Conservation (phyloP, 2,113 vertebrate species). For the Gallinago jamesoni region DNA sequence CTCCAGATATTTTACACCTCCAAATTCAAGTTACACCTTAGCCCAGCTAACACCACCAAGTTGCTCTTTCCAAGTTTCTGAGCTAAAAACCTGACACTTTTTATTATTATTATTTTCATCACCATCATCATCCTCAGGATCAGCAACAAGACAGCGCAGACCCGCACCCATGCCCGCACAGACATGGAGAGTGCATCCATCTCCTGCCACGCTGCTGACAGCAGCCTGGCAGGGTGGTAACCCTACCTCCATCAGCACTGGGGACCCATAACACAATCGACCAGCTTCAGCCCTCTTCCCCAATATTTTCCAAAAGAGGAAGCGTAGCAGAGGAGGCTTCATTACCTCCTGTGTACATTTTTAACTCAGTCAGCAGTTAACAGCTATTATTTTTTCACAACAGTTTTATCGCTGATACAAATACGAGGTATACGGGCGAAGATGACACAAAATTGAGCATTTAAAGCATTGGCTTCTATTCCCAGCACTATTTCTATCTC, state of each 20-base stretch:
- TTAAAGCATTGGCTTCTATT: not conserved
- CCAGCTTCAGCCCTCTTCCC: not conserved
- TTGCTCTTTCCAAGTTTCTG: not conserved
- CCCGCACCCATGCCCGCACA: accelerated
- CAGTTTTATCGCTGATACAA: not conserved
- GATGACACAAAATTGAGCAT: not conserved
- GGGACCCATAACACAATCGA: not conserved
- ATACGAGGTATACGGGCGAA: not conserved
- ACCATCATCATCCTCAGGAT: not conserved
- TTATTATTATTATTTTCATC: no score
- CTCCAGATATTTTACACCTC: not conserved
- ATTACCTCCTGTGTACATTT: not conserved
- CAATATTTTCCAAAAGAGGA: not conserved
- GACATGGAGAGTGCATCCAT: accelerated
- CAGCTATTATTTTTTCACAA: not conserved
- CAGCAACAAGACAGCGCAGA: not conserved
- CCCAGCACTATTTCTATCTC: not conserved
- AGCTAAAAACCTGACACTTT: not conserved
- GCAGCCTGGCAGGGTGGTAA: not conserved
- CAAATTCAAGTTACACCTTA: not conserved
- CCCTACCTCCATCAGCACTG: accelerated
- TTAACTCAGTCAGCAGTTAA: not conserved
- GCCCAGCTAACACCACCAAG: not conserved
- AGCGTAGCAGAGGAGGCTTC: not conserved
- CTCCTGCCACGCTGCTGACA: accelerated